Base-by-base conservation (phyloP, 2,888 invertebrate genomes). In the Cistogaster globosa region DNA sequence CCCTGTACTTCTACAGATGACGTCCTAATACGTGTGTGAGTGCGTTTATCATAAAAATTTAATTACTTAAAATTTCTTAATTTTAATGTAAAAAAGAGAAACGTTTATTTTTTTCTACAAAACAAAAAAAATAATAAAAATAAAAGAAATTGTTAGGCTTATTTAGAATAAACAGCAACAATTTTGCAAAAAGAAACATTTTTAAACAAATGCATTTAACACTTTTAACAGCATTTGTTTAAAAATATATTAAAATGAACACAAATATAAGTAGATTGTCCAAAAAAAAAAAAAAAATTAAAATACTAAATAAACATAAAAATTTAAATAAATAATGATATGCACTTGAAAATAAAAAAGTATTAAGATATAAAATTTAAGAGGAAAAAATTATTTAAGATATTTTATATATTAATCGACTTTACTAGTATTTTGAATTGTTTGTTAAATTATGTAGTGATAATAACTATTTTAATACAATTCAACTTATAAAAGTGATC, bases 321-420 rank as follows among this genome's bases (percentile, higher is more conserved):
- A 58, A 63, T 18, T 65, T 72, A 48, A 51, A 71, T 76, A 45
- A 51, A 76, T 55, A 67, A 48, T 45, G 32, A 60, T 76, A 84
- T 72, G 79, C 62, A 63, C 55, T 83, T 76, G 81, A 67, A 84
- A 76, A 60, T 68, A 78, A 84, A 84, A 87, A 83, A 74, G 84
- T 84, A 86, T 84, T 86, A 87, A 48, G 12, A 3, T 45, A 5
- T n/a, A 45, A 16, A 48, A 16, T 42, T 0, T n/a, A 16, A 14
- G 14, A n/a, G 14, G 14, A 48, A 48, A 48, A 4, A 48, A 5
- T 48, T 0, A 7, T 32, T 32, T 5, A 32, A 7, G 8, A 32
- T 4, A 2, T 26, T 26, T 26, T 26, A 26, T 26, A 26, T 26
- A 26, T 26, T 2, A 26, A 26, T 2, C 26, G 26, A 26, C 26